Evolutionary conservation across 64 coral and sea anemone genomes (phyloP).

Genomic region (Pachyseris speciosa): DNA sequence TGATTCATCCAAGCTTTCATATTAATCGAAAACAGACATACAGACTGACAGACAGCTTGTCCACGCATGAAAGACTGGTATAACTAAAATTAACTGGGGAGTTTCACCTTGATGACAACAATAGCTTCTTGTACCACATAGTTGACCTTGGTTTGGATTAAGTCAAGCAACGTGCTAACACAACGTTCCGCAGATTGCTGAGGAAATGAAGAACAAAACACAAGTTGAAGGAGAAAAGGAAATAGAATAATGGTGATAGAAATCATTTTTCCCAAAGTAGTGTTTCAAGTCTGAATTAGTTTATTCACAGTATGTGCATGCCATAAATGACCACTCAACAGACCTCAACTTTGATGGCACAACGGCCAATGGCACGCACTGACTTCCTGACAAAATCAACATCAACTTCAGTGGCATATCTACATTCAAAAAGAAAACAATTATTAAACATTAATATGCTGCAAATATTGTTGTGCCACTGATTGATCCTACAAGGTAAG

Average conservation of each 20-base stretch:
- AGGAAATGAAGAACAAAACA: background rate
- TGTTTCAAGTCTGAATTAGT: too few relatives aligned
- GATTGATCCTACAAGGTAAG: too few relatives aligned
- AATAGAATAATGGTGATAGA: background rate
- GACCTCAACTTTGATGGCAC: slow-evolving; percentile 99
- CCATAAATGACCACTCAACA: background rate
- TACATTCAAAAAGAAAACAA: background rate
- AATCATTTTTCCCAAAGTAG: too few relatives aligned
- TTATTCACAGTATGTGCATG: too few relatives aligned
- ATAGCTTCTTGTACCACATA: slow-evolving; percentile 99
- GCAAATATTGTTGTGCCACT: background rate
- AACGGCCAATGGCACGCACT: slow-evolving; percentile 97
- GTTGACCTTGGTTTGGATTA: slow-evolving; percentile 99
- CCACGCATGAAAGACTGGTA: background rate
- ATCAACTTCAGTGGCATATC: slow-evolving; percentile 99
- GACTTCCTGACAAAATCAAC: slow-evolving; percentile 99
- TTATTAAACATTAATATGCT: background rate
- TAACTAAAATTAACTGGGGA: background rate
- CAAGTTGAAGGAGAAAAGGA: background rate
- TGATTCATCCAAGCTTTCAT: background rate
- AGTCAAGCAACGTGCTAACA: slow-evolving; percentile 96
- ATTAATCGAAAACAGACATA: background rate
- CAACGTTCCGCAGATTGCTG: slow-evolving; percentile 98
- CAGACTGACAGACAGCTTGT: background rate
- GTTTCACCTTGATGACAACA: slow-evolving; percentile 96